Evolutionary conservation across 2,888 invertebrate species (phyloP).

Genomic region (Noctuana brunneofusca): DNA sequence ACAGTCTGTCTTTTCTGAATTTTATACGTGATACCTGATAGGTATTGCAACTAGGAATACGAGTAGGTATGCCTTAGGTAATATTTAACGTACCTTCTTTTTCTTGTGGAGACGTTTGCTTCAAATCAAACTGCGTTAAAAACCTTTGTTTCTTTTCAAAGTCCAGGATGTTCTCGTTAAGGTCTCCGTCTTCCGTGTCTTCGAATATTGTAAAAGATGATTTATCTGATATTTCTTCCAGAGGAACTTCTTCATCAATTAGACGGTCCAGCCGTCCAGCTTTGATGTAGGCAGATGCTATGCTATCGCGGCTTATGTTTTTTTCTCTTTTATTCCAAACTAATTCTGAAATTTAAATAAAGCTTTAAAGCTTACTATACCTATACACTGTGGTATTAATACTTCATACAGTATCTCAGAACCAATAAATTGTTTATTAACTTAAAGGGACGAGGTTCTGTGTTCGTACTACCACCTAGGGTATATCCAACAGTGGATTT

Average conservation of each 20-base stretch:
- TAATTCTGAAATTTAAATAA: constrained; percentile 59
- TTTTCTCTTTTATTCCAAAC: constrained; percentile 85
- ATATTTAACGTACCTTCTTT: constrained; percentile 79
- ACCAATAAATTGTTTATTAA: too few species aligned
- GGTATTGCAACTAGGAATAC: too few species aligned
- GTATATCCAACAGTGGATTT: too few species aligned
- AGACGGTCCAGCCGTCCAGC: constrained; percentile 61
- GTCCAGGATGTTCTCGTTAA: constrained; percentile 43
- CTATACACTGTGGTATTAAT: neutral
- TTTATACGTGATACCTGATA: too few species aligned
- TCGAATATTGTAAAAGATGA: constrained; percentile 15
- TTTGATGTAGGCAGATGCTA: constrained; percentile 76
- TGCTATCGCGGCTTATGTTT: constrained; percentile 73
- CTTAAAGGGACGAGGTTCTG: too few species aligned
- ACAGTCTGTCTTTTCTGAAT: too few species aligned
- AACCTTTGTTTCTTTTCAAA: constrained; percentile 83
- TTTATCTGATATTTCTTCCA: constrained; percentile 24
- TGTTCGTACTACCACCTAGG: too few species aligned
- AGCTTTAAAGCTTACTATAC: too few species aligned
- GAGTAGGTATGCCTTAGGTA: too few species aligned
- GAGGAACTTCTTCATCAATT: constrained; percentile 56
- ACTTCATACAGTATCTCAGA: too few species aligned
- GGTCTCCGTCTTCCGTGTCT: neutral
- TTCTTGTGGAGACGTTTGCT: constrained; percentile 76
- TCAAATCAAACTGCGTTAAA: constrained; percentile 82